Base-by-base conservation (phyloP, 2,888 invertebrate genomes). In the Subacronicta megacephala region DNA sequence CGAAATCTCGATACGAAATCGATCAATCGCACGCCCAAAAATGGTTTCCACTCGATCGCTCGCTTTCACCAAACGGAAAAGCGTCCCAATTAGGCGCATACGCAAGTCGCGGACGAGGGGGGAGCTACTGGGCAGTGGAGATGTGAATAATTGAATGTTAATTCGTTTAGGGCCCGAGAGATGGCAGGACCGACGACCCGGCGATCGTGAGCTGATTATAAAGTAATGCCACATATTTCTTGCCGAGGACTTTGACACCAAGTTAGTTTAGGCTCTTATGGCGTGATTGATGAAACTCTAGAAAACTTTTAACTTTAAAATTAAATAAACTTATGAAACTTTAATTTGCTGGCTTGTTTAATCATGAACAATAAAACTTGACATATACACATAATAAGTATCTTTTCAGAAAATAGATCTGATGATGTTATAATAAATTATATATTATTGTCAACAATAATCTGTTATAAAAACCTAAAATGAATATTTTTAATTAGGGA, bases 1-100 rank as follows among this genome's bases (percentile, higher is more conserved):
- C 41, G 57, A 59, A 70, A 67, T 74, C 59, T 74, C 64, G 50
- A 69, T 62, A 57, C 54, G 64, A 72, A 76, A 75, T 68, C 76
- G 66, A 76, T 75, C 68, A 69, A 66, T 78, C 58, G 78, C 65
- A 68, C 75, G 74, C 77, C 80, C 81, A 78, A 83, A 84, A 82
- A 68, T 75, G 79, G 79, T 84, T 86, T 84, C 81, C 87, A 83
- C 82, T 84, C 81, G 80, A 86, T 85, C 81, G 83, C 77, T 73
- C 77, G 86, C 91, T 91, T 91, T 91, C 91, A 83, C 90, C 81
- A 64, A 82, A 82, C 89, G 88, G 88, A 89, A 88, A 90, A 86
- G 85, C 84, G 85, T 83, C 82, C 81, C 82, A 88, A 89, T 88
- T 87, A 83, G 82, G 82, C 78, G 80, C 72, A 66, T 53, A 73